phyloP scores from a whole-genome alignment of 2,797 vertebrate genomes.

The Xenopus petersii region DNA sequence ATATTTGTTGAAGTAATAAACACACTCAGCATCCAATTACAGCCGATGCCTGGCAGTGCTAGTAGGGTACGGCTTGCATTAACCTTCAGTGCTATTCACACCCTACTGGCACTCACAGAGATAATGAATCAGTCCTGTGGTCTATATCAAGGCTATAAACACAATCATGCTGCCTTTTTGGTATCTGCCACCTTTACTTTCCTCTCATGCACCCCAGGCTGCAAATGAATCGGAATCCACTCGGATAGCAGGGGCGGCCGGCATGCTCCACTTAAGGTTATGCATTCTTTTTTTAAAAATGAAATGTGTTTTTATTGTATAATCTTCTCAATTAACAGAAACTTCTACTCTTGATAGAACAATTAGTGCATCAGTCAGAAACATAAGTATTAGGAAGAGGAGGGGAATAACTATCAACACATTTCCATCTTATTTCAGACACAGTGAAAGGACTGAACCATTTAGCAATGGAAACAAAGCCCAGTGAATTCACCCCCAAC shows the following conservation, averaged over 20 bases:
- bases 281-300: background rate
- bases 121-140: too few species aligned
- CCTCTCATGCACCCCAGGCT: background rate
- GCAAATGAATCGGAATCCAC: slow-evolving; percentile 19
- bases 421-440: background rate
- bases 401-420: slow-evolving; percentile 21
- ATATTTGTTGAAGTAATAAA: too few species aligned
- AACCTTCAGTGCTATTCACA: too few species aligned
- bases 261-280: slow-evolving; percentile 18
- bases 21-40: too few species aligned
- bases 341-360: slow-evolving; percentile 34
- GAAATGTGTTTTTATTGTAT: slow-evolving; percentile 27
- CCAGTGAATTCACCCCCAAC: too few species aligned
- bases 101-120: too few species aligned
- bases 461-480: background rate
- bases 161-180: too few species aligned
- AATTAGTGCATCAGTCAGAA: slow-evolving; percentile 38
- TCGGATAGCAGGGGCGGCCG: slow-evolving; percentile 15
- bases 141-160: too few species aligned
- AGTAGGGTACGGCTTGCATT: too few species aligned
- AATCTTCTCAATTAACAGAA: slow-evolving; percentile 45
- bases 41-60: too few species aligned
- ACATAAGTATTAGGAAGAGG: background rate
- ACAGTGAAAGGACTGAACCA: slow-evolving; percentile 14
- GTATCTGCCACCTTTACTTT: background rate